phyloP scores from a whole-genome alignment of 2,888 invertebrate genomes.

The Phytoseiulus persimilis region DNA sequence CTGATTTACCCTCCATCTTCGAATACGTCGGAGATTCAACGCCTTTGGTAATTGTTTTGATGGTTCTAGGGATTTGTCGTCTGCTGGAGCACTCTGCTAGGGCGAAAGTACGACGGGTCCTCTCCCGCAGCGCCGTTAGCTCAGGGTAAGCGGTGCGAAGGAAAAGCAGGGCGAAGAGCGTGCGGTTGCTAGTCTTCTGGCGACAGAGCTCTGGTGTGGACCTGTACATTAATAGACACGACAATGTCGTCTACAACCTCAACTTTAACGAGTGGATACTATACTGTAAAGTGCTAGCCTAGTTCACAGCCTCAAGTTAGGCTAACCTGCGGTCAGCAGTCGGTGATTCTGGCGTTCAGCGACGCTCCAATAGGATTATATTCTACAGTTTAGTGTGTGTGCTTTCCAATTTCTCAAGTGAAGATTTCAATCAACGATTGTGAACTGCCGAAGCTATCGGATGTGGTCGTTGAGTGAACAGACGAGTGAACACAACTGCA shows the following conservation, averaged over 20 bases:
- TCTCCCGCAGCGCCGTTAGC: slow-evolving; percentile 39
- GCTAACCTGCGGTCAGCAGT: not conserved
- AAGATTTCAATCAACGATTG: not conserved
- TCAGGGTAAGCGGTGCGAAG: slow-evolving; percentile 32
- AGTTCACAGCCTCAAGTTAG: not conserved
- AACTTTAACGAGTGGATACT: not conserved
- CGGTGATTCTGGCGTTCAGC: not conserved
- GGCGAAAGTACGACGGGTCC: slow-evolving; percentile 9
- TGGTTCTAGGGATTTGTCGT: not conserved
- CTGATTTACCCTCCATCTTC: too few species aligned
- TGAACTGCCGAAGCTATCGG: not conserved
- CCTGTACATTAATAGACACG: not conserved
- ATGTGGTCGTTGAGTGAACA: not conserved
- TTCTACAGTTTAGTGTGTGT: slow-evolving; percentile 20
- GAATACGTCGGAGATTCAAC: not conserved
- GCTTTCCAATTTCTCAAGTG: not conserved
- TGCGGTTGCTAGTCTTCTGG: slow-evolving; percentile 35
- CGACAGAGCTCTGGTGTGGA: slow-evolving; percentile 25
- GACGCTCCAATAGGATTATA: not conserved
- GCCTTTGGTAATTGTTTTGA: not conserved
- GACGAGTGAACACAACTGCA: not conserved
- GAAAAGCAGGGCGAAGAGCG: slow-evolving; percentile 29
- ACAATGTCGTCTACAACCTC: not conserved
- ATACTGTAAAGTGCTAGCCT: slow-evolving; percentile 1
- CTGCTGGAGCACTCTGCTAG: slow-evolving; percentile 17